These are phyloP conservation scores for Cryptoblepharus egeriae DNA, from an alignment of 2,797 vertebrate species.

Conservation along the genomic window DNA sequence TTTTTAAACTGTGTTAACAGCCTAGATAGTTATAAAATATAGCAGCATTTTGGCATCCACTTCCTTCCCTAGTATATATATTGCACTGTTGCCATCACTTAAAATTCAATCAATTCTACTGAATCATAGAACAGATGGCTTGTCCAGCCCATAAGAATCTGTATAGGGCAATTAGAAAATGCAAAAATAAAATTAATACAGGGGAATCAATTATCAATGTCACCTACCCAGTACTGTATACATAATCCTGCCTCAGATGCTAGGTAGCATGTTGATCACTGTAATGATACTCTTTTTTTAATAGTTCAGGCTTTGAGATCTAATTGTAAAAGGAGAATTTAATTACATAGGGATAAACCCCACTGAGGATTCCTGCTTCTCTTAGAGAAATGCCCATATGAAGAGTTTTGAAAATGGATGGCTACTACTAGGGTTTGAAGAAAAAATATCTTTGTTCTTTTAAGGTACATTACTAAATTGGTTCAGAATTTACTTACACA, in stretches of 20 bases:
- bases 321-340: constrained; percentile 38
- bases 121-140: constrained; percentile 67
- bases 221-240: neutral
- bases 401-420: neutral
- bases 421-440: too few species aligned
- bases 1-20: constrained; percentile 50
- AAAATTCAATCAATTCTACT: constrained; percentile 58
- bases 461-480: constrained; percentile 31
- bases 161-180: constrained; percentile 56
- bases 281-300: constrained; percentile 32
- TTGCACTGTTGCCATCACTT: constrained; percentile 55
- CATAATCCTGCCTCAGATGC: constrained; percentile 12
- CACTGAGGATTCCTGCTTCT: neutral
- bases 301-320: constrained; percentile 14
- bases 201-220: constrained; percentile 61
- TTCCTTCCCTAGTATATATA: constrained; percentile 41
- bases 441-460: neutral
- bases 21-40: constrained; percentile 53
- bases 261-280: constrained; percentile 24
- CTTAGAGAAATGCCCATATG: neutral
- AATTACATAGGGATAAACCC: constrained; percentile 48
- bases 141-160: constrained; percentile 61
- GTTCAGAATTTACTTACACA: neutral
- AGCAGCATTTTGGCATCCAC: constrained; percentile 40
- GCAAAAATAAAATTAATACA: constrained; percentile 58